Evolutionary conservation across 2,888 invertebrate species (phyloP), one percentile per base, ranked within the genome.

Genomic region (Monoplex corrugatus): DNA sequence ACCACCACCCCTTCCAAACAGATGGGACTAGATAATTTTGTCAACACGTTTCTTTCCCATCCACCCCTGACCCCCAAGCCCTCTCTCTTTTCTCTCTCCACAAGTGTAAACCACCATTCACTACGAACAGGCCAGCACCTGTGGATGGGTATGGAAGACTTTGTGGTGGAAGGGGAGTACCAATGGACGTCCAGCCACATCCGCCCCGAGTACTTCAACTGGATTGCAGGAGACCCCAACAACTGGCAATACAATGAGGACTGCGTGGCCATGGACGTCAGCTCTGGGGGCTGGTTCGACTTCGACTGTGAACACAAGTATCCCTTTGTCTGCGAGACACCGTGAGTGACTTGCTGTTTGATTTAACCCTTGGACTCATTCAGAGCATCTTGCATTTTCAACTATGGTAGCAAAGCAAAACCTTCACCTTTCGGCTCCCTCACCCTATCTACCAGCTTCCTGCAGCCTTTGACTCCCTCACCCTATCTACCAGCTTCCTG

Each of bases 141-240:
- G 1, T 83, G 82, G 82, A 83, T 83, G 16, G 82, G 82, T 3
- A 16, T 83, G 44, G 82, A 83, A 32, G 82, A 83, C 82, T 83
- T 83, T 32, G 45, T 32, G 13, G 28, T 45, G 2, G 82, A 83
- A 28, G 82, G 82, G 44, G 82, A 83, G 32, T 83, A 83, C 40
- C 40, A 83, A 28, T 83, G 45, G 45, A 32, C 82, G 0, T 10
- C 2, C 82, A 83, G 82, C 82, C 82, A 32, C 82, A 1, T 32
- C 10, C 45, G 28, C 6, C 82, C 82, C 32, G 40, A 40, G 43
- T 83, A 45, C 45, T 32, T 32, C 82, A 83, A 50, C 82, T 83
- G 82, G 45, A 8, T 32, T 2, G 32, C 19, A 0, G 80, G 45
- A 0, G 82, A 83, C 45, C 82, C 82, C 82, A 83, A 83, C 82